Evolutionary conservation across 1,140 invertebrate species (phyloP), one percentile per base, ranked within the genome.

Genomic region (Acromyrmex heyeri): DNA sequence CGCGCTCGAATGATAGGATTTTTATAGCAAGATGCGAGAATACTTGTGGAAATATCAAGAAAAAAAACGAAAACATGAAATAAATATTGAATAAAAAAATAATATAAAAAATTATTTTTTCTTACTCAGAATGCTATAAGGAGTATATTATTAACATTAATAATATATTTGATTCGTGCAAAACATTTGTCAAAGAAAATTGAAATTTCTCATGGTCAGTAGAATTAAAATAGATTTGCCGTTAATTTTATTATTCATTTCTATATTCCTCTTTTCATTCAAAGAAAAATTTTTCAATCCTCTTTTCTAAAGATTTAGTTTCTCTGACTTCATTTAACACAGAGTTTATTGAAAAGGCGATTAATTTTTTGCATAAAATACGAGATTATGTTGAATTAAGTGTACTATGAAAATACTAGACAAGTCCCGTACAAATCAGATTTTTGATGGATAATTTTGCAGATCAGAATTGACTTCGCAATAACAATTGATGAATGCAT

Each of bases 31-130:
- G 61, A 65, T 55, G 21, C 18, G 8, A 50, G 14, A 59, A 27
- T 50, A 48, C 27, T 77, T 8, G 14, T 14, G 48, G 24, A 79
- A 62, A 79, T 53, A 73, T 87, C 70, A 38, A 38, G 55, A 48
- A 34, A 55, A 73, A 61, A 85, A 78, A 88, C 57, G 34, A 81
- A 79, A 81, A 50, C 34, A 69, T 70, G 70, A 55, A 14, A 78
- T n/a, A 38, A 21, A 61, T 24, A 59, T 14, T n/a, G 16, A 30
- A 64, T 61, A 30, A 30, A 67, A 65, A 48, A 78, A 64, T 24
- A 38, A 38, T 38, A 38, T 8, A 38, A 38, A 38, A 38, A 61
- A 83, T 14, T 18, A n/a, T 55, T 50, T 30, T 8, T 62, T 50
- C n/a, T n/a, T 48, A 75, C n/a, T n/a, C n/a, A 18, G n/a, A 69